Percentiles rank a stretch among this genome's conserved stretches.
Evolutionary conservation across 2,888 invertebrate genomes (phyloP).

Genomic region (Eulithis testata): DNA sequence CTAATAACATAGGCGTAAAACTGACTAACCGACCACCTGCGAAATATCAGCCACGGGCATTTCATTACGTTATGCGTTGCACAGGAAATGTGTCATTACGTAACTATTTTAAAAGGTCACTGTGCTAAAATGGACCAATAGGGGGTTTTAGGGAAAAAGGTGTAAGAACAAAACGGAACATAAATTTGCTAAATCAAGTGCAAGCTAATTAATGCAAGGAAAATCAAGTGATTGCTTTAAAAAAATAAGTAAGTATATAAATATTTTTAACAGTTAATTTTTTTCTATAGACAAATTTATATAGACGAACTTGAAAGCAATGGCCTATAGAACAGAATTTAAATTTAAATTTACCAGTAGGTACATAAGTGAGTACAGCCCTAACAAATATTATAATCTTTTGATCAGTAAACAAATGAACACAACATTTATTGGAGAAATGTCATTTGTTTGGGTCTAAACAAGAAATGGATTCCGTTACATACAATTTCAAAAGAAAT

Average conservation of each 20-base stretch:
- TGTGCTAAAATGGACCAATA: slow-evolving; percentile 19
- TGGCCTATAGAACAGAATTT: too few relatives aligned
- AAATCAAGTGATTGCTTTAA: too few relatives aligned
- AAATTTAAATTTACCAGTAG: too few relatives aligned
- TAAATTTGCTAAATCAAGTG: too few relatives aligned
- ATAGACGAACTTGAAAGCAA: too few relatives aligned
- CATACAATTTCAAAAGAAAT: background rate
- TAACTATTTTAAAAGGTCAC: slow-evolving; percentile 32
- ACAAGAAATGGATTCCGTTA: background rate
- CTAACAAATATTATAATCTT: background rate
- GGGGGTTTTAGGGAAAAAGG: slow-evolving; percentile 18
- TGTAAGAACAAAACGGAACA: background rate
- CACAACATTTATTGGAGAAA: slow-evolving; percentile 14
- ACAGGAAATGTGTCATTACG: slow-evolving; percentile 39
- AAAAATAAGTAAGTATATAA: too few relatives aligned
- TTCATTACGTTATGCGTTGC: slow-evolving; percentile 29
- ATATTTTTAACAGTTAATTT: too few relatives aligned
- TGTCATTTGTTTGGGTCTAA: slow-evolving; percentile 25
- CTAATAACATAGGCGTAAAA: slow-evolving; percentile 27
- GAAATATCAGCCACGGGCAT: slow-evolving; percentile 35
- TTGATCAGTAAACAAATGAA: slow-evolving; percentile 30
- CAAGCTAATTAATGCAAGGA: too few relatives aligned
- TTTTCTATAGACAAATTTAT: too few relatives aligned
- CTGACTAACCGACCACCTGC: slow-evolving; percentile 41
- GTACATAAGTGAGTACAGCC: too few relatives aligned